Evolutionary conservation across 2,113 vertebrate species (phyloP), one percentile per base, ranked within the genome.

Genomic region (Toxostoma redivivum): DNA sequence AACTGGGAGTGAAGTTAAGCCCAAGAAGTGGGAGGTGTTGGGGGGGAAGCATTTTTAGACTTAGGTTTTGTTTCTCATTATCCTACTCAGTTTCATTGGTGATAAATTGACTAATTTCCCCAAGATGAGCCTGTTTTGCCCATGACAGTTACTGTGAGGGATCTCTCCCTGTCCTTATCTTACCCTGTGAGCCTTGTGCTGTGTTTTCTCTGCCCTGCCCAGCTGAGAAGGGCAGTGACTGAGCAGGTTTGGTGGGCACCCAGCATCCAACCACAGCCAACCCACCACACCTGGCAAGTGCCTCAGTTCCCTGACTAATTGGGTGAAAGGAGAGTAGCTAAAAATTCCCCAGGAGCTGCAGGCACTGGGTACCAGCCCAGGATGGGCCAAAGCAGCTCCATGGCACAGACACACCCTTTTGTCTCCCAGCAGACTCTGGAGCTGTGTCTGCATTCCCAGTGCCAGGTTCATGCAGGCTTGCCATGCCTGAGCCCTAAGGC

Each of bases 311-410:
- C 22, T 64, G 40, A 35, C 16, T 13, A 17, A 38, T 0, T 0
- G 1, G 44, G 30, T 3, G 6, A 38, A 47, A 3, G 1, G 20
- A 94, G 16, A 40, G 8, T 0, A 3, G 54, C 16, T 45, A 25
- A 45, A 69, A 70, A 74, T 10, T 1, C 54, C 60, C 3, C 0
- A 28, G 1, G 9, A 56, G 53, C 45, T 2, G 7, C 6, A 17
- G 11, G 77, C 35, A 3, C 8, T 0, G 9, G 58, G 30, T 21
- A 50, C 24, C 56, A 1, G 0, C 5, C 21, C 10, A 23, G 73
- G 72, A 57, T 0, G 2, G 40, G 40, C 48, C 88, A 69, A 53
- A 62, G 25, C 5, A 4, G 15, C 57, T 62, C 15, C 8, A 22
- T 30, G 81, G 85, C 79, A 82, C 27, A 37, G 48, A 28, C 2